These are phyloP conservation scores for Malurus splendens DNA, from an alignment of 2,797 vertebrate genomes.

Conservation along the genomic window DNA sequence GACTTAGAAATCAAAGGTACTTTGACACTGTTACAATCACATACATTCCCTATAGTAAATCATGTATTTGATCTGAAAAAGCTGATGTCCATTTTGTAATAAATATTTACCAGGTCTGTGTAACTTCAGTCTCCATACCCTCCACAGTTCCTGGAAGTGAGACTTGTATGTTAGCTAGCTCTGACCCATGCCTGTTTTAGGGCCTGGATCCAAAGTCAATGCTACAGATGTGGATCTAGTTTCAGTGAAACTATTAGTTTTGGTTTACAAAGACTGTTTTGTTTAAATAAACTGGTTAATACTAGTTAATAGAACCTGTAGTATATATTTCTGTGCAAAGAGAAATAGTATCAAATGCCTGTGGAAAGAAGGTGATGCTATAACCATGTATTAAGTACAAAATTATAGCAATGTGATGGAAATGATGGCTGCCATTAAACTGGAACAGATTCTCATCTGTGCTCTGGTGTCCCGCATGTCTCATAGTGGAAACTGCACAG, in stretches of 20 bases:
- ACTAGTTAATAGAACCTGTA: background rate
- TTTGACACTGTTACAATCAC: background rate
- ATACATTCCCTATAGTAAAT: background rate
- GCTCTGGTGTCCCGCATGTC: background rate
- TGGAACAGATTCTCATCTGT: background rate
- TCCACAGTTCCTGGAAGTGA: background rate
- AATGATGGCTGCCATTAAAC: background rate
- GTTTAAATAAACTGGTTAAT: conserved; percentile 16
- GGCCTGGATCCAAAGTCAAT: conserved; percentile 41
- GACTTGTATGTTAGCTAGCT: background rate
- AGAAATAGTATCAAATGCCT: background rate
- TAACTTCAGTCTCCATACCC: background rate
- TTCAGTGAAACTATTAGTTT: conserved; percentile 58
- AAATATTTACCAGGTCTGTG: background rate
- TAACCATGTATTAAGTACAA: background rate
- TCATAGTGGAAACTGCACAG: background rate
- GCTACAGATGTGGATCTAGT: conserved; percentile 35
- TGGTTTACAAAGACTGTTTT: conserved; percentile 15
- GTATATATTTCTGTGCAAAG: background rate
- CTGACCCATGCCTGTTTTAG: conserved; percentile 44
- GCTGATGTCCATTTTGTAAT: background rate
- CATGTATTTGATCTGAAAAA: background rate
- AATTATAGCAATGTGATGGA: background rate
- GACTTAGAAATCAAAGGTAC: background rate
- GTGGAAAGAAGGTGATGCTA: background rate